Conservation (phyloP, 2,888 invertebrate species). For the Cheilosia vernalis region DNA sequence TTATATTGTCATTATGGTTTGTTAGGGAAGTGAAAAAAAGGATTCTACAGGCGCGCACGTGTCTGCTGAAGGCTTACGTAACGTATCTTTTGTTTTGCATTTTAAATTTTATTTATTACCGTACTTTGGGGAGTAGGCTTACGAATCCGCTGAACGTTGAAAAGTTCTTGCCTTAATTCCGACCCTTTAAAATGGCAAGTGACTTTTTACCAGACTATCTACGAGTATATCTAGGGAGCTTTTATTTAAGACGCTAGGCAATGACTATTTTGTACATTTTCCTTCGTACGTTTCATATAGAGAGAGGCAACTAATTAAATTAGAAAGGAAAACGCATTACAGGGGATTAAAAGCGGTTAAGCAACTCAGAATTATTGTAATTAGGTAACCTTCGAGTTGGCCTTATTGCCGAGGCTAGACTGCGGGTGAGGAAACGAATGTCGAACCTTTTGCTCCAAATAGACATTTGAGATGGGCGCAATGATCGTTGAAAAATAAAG, state of each 20-base stretch:
- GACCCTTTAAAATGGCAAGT: neutral
- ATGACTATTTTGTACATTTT: neutral
- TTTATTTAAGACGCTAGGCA: neutral
- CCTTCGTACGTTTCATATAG: neutral
- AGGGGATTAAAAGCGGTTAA: neutral
- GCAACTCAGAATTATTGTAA: neutral
- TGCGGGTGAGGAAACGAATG: too few species aligned
- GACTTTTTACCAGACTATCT: neutral
- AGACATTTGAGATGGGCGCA: too few species aligned
- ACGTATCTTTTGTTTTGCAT: slow-evolving; percentile 53
- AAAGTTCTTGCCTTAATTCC: neutral
- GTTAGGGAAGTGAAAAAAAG: slow-evolving; percentile 9
- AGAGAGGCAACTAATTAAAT: neutral
- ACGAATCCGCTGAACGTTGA: neutral
- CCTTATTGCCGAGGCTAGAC: too few species aligned
- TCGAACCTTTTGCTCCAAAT: too few species aligned
- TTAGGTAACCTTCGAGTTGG: neutral
- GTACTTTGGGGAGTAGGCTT: slow-evolving; percentile 16
- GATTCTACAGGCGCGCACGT: slow-evolving; percentile 56
- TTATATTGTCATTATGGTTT: slow-evolving; percentile 24
- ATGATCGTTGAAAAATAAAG: too few species aligned
- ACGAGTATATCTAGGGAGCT: neutral
- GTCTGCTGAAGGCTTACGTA: slow-evolving; percentile 30
- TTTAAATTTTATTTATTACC: slow-evolving; percentile 60
- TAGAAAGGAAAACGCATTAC: neutral